These are phyloP conservation scores for Taenaris catops DNA, from an alignment of 2,888 invertebrate genomes.

Conservation along the genomic window DNA sequence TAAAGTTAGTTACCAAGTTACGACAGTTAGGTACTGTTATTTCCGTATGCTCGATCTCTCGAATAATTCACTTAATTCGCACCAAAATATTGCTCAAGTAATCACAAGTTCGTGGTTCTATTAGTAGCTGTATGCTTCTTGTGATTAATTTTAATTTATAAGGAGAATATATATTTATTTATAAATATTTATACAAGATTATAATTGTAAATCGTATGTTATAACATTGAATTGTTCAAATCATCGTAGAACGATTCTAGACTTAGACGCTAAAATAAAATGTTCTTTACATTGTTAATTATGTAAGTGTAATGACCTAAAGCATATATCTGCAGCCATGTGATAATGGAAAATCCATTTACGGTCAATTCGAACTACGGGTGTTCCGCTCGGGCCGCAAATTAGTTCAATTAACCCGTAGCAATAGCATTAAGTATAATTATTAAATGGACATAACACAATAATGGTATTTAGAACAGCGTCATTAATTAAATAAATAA, in stretches of 20 bases:
- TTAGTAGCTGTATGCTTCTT: too few species aligned
- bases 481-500: background rate
- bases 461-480: slow-evolving; percentile 1
- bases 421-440: slow-evolving; percentile 11
- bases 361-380: slow-evolving; percentile 14
- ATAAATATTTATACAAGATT: too few species aligned
- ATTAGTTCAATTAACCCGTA: slow-evolving; percentile 21
- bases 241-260: too few species aligned
- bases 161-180: too few species aligned
- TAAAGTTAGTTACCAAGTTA: slow-evolving; percentile 11
- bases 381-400: slow-evolving; percentile 14
- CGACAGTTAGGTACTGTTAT: slow-evolving; percentile 5
- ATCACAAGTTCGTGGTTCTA: background rate
- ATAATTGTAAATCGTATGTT: too few species aligned
- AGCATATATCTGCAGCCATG: slow-evolving; percentile 14
- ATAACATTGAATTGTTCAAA: too few species aligned
- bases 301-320: too few species aligned
- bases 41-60: slow-evolving; percentile 4
- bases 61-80: slow-evolving; percentile 30
- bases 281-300: too few species aligned
- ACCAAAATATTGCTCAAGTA: slow-evolving; percentile 62
- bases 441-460: slow-evolving; percentile 4
- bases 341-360: slow-evolving; percentile 21
- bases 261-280: too few species aligned
- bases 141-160: too few species aligned